phyloP scores from a whole-genome alignment of 2,113 vertebrate species.

The Poeciliopsis retropinna region DNA sequence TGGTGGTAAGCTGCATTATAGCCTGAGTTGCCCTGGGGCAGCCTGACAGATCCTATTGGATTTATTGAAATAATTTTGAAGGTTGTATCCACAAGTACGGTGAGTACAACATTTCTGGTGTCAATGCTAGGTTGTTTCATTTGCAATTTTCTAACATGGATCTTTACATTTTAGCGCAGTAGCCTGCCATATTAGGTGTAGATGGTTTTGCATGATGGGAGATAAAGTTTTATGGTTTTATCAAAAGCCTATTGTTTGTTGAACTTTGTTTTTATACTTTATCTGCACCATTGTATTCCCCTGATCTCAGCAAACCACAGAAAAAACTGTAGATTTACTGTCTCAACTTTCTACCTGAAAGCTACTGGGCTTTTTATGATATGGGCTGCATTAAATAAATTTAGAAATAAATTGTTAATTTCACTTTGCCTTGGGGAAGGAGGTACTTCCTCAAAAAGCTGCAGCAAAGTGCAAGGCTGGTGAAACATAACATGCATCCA shows the following conservation, averaged over 20 bases:
- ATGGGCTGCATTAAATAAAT: constrained; percentile 64
- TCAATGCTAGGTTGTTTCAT: background rate
- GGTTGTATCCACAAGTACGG: background rate
- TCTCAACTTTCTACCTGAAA: constrained; percentile 13
- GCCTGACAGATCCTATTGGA: no score
- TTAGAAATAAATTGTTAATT: constrained; percentile 60
- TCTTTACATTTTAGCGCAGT: no score
- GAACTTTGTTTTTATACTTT: background rate
- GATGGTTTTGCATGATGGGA: no score
- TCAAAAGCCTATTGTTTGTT: background rate
- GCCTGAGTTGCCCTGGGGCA: no score
- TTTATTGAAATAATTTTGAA: background rate
- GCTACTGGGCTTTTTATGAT: constrained; percentile 39
- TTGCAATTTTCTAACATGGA: background rate
- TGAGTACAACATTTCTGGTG: background rate
- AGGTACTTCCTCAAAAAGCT: constrained; percentile 39
- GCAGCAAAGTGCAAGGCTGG: constrained; percentile 49
- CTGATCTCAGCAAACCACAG: constrained; percentile 11
- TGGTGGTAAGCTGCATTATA: no score
- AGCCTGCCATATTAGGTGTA: no score
- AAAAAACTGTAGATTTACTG: constrained; percentile 3
- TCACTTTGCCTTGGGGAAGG: constrained; percentile 51
- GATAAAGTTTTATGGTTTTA: background rate
- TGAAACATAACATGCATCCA: constrained; percentile 13
- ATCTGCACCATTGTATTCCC: constrained; percentile 1